phyloP scores from a whole-genome alignment of 2,888 invertebrate species.

The Digitonthophagus gazella region DNA sequence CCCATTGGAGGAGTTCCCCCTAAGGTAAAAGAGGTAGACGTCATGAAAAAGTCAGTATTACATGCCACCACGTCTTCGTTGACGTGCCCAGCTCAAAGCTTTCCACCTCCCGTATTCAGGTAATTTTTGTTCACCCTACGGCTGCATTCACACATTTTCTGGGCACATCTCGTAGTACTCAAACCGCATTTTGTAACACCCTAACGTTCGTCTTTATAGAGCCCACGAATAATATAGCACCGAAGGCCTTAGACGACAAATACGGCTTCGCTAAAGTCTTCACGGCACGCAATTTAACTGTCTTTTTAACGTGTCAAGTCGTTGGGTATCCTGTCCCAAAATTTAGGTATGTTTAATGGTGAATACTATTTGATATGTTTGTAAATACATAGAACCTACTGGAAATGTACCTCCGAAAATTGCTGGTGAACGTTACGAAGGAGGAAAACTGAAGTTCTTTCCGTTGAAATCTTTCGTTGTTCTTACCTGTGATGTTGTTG shows the following conservation, averaged over 20 bases:
- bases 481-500: constrained; percentile 67
- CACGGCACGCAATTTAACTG: constrained; percentile 43
- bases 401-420: constrained; percentile 62
- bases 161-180: not conserved
- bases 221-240: constrained; percentile 65
- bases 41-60: constrained; percentile 49
- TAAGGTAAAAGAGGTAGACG: constrained; percentile 52
- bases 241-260: constrained; percentile 53
- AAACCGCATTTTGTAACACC: not conserved
- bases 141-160: not conserved
- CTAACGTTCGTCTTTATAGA: constrained; percentile 54
- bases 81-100: constrained; percentile 55
- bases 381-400: constrained; percentile 57
- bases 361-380: constrained; percentile 31
- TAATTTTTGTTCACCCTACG: constrained; percentile 44
- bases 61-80: constrained; percentile 46
- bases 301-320: constrained; percentile 67
- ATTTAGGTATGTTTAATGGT: constrained; percentile 62
- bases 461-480: constrained; percentile 56
- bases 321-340: constrained; percentile 69
- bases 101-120: constrained; percentile 66
- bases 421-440: constrained; percentile 54
- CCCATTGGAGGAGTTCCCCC: constrained; percentile 53
- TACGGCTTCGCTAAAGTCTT: constrained; percentile 48
- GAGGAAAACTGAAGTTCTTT: constrained; percentile 61